A percentile compares a stretch with the other conserved stretches of the same genome.
Conservation (phyloP, 2,113 vertebrate species). For the Mandrillus leucophaeus region DNA sequence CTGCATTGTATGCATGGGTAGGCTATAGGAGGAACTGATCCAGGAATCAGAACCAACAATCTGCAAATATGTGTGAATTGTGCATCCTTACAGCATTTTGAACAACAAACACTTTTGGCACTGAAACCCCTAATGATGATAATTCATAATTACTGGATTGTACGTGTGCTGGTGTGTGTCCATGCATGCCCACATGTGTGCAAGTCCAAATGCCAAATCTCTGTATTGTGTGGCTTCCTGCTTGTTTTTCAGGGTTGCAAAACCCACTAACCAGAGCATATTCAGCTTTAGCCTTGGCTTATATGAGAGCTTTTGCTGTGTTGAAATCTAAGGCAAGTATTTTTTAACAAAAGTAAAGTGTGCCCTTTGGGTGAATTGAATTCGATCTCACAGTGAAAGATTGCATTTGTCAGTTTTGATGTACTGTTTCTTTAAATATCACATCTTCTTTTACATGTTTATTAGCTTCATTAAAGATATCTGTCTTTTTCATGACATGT, state of each 20-base stretch:
- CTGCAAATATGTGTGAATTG: background rate
- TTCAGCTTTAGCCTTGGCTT: background rate
- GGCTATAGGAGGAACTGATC: background rate
- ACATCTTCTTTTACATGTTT: constrained; percentile 83
- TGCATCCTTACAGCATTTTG: background rate
- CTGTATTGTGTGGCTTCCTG: background rate
- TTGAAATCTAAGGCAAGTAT: background rate
- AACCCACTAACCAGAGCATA: background rate
- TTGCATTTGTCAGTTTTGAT: constrained; percentile 83
- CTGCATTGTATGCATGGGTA: background rate
- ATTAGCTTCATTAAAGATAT: constrained; percentile 85
- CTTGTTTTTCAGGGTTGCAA: background rate
- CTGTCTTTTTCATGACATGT: constrained; percentile 78
- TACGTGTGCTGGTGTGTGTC: background rate
- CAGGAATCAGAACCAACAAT: background rate
- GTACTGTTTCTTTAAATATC: constrained; percentile 83
- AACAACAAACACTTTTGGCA: constrained; percentile 6
- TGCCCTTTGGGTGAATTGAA: constrained; percentile 80
- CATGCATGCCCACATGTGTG: accelerated
- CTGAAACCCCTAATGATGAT: background rate
- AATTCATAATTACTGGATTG: constrained; percentile 25
- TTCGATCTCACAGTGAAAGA: constrained; percentile 83
- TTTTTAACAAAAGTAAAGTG: constrained; percentile 69
- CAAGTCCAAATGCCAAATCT: background rate
- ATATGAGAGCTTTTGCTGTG: constrained; percentile 47